Conservation (phyloP, 2,113 vertebrate species). For the Shinisaurus crocodilurus region DNA sequence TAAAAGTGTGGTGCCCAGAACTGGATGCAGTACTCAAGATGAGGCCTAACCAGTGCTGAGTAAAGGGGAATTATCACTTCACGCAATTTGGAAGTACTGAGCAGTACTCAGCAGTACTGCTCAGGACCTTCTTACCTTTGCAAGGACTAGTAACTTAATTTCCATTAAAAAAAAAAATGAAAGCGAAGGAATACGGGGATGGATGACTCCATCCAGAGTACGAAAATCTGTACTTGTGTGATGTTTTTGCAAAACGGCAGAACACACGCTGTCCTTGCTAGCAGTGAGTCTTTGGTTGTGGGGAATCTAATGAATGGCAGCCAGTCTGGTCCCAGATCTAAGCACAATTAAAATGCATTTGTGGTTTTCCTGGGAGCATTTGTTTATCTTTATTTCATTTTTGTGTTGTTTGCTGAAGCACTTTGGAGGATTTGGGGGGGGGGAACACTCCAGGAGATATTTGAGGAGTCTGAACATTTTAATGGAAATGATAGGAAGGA, state of each 20-base stretch:
- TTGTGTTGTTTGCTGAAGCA: conserved; percentile 58
- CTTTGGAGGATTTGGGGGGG: conserved; percentile 42
- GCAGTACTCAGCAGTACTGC: too few relatives aligned
- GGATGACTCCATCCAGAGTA: not conserved
- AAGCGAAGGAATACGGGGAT: not conserved
- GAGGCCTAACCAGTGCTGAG: too few relatives aligned
- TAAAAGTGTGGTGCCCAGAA: too few relatives aligned
- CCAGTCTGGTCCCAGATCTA: not conserved
- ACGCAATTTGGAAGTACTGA: too few relatives aligned
- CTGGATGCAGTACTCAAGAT: too few relatives aligned
- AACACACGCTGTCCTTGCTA: not conserved
- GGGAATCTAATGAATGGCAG: not conserved
- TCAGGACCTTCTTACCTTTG: too few relatives aligned
- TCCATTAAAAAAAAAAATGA: too few relatives aligned
- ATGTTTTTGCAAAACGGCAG: not conserved
- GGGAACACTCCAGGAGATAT: not conserved
- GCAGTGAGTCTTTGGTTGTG: not conserved
- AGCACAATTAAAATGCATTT: not conserved
- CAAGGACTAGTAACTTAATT: too few relatives aligned
- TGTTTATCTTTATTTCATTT: not conserved
- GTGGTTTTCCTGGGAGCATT: not conserved
- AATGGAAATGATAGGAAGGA: conserved; percentile 13
- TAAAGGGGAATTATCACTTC: too few relatives aligned
- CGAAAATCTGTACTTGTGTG: not conserved
- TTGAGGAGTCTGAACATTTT: conserved; percentile 36